Conservation (phyloP, 2,888 invertebrate species). For the Siphlonurus alternatus region DNA sequence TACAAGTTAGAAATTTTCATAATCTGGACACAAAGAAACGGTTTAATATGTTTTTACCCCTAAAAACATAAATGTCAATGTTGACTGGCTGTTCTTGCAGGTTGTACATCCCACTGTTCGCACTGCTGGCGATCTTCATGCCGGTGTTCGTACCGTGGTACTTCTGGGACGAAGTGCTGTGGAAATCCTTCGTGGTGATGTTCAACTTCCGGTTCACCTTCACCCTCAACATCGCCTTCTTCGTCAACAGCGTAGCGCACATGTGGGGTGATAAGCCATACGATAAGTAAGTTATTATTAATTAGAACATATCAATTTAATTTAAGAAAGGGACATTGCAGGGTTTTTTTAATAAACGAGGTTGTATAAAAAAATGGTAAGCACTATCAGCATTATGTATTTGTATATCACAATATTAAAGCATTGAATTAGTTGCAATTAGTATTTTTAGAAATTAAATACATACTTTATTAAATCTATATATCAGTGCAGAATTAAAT, state of each 20-base stretch:
- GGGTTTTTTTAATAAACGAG: neutral
- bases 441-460: too few relatives aligned
- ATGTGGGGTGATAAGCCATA: slow-evolving; percentile 87
- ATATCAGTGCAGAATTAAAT: neutral
- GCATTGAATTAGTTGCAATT: too few relatives aligned
- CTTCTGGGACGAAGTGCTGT: slow-evolving; percentile 65
- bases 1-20: too few relatives aligned
- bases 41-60: too few relatives aligned
- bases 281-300: slow-evolving; percentile 43
- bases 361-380: neutral
- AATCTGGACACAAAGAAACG: too few relatives aligned
- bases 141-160: slow-evolving; percentile 66
- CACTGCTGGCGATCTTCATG: slow-evolving; percentile 42
- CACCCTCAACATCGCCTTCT: slow-evolving; percentile 80
- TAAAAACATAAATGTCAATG: too few relatives aligned
- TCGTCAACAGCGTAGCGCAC: slow-evolving; percentile 90
- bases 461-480: neutral
- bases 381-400: too few relatives aligned
- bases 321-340: neutral
- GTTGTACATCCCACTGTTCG: slow-evolving; percentile 52
- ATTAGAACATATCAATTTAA: neutral
- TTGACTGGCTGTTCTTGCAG: too few relatives aligned
- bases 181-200: slow-evolving; percentile 67
- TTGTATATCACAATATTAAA: too few relatives aligned
- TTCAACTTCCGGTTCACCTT: slow-evolving; percentile 68